These are phyloP conservation scores for Myiopsitta monachus DNA, from an alignment of 2,113 vertebrate species.

Conservation along the genomic window DNA sequence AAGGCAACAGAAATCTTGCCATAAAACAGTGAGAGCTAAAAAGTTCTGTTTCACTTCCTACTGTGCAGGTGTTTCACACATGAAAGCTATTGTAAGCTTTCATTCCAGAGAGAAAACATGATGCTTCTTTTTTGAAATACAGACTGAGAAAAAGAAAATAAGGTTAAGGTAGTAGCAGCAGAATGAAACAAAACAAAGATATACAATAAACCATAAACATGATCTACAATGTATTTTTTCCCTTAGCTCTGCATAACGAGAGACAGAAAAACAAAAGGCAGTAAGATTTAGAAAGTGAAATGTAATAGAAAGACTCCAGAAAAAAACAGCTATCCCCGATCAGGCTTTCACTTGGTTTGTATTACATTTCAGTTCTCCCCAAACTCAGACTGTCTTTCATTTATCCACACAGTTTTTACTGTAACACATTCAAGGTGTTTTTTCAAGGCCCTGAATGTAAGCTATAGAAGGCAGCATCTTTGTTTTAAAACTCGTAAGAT, in stretches of 20 bases:
- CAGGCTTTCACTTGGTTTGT: background rate
- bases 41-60: slow-evolving; percentile 57
- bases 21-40: slow-evolving; percentile 33
- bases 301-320: background rate
- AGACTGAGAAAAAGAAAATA: background rate
- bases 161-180: background rate
- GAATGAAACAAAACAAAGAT: background rate
- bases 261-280: background rate
- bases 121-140: slow-evolving; percentile 4
- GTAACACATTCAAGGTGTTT: background rate
- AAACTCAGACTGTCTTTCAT: background rate
- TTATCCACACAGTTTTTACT: background rate
- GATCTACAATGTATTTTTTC: background rate
- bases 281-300: background rate
- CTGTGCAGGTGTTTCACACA: slow-evolving; percentile 45
- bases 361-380: background rate
- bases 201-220: background rate
- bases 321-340: background rate
- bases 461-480: background rate
- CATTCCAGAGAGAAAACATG: background rate
- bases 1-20: slow-evolving; percentile 56
- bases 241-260: background rate
- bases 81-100: slow-evolving; percentile 5
- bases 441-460: background rate
- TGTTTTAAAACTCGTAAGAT: background rate